Base-by-base conservation (phyloP, 2,888 invertebrate genomes). In the Rutpela maculata region DNA sequence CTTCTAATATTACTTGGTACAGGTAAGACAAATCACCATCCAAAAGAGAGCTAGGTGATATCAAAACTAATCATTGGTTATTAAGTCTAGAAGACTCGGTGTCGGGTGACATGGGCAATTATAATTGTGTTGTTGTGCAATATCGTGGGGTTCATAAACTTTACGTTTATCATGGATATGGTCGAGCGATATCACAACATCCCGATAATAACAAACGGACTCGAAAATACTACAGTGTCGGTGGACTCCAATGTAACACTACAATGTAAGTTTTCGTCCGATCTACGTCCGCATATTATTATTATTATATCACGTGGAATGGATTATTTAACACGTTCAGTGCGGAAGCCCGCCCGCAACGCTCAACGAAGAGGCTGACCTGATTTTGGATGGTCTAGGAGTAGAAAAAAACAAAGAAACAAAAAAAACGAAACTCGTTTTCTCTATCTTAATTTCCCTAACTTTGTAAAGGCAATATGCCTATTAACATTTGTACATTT, bases 81-180 rank as follows among this genome's bases (percentile, higher is more conserved):
- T 91, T 97, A 74, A 90, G 92, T 9, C 90, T 99, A 83, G 96
- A 96, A 82, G 97, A 98, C 86, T 91, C 97, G 60, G 94, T 96
- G 1, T 94, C 94, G 7, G 92, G 93, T 35, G 99, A 99, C 87
- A 93, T 93, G 75, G 99, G 97, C 0, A 94, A 95, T 84, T 99
- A 98, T 88, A 96, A 95, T 0, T 99, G 99, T 87, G 91, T 93
- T 60, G 95, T n/a, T 97, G 6, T 95, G 95, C 89, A 99, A 99
- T 88, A 89, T 91, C 11, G 90, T 94, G 73, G 98, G 96, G 0
- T 95, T 95, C 86, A 94, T 97, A 77, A 92, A 93, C 65, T 94
- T 94, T 86, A 94, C 93, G 0, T 94, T 93, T 84, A 92, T 91
- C 80, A 91, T 96, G 66, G 93, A 94, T 76, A 93, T 96, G 71